Conservation (phyloP, 2,113 vertebrate genomes). For the Calyptomena viridis region DNA sequence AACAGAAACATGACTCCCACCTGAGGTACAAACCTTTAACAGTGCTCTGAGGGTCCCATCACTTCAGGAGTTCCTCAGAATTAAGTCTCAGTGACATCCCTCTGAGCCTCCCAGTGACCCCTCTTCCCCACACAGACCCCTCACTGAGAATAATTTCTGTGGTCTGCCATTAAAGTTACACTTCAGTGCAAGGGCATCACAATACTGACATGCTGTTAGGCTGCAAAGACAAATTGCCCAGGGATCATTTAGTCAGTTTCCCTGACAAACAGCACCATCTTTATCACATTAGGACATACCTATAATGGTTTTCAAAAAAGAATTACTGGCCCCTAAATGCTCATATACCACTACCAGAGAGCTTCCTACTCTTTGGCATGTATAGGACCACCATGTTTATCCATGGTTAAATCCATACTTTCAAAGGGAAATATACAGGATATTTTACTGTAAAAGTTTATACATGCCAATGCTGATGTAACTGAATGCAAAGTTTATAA, state of each 20-base stretch:
- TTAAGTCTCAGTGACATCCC: not conserved
- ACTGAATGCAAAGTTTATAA: not conserved
- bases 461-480: not conserved
- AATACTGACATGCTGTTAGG: not conserved
- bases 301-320: not conserved
- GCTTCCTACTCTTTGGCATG: not conserved
- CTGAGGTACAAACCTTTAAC: not conserved
- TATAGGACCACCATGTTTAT: not conserved
- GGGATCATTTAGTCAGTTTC: not conserved
- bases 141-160: not conserved
- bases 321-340: not conserved
- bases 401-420: not conserved
- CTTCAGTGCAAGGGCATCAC: not conserved
- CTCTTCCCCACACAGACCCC: not conserved
- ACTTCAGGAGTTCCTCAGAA: not conserved
- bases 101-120: fast-evolving
- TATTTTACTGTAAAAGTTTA: not conserved
- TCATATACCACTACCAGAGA: not conserved
- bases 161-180: not conserved
- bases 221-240: not conserved
- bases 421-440: not conserved
- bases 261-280: not conserved
- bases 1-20: not conserved
- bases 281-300: not conserved
- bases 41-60: not conserved